These are phyloP conservation scores for Eupithecia subumbrata DNA, from an alignment of 2,888 invertebrate genomes.

Conservation along the genomic window DNA sequence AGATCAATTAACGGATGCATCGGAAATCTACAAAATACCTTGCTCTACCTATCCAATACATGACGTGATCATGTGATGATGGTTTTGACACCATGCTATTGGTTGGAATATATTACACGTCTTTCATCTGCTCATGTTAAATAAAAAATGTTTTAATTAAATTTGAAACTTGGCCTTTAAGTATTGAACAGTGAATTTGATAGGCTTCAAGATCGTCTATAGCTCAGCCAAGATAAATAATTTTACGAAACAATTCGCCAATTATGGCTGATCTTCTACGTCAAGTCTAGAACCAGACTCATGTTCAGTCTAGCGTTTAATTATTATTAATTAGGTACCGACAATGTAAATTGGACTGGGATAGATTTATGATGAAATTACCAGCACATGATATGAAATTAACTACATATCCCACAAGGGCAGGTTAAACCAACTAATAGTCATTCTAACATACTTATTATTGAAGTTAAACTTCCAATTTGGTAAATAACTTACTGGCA, in stretches of 20 bases:
- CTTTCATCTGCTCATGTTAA: background rate
- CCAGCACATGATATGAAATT: background rate
- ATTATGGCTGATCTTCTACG: conserved; percentile 15
- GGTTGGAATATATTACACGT: background rate
- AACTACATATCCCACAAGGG: background rate
- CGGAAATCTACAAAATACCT: background rate
- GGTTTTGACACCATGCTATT: background rate
- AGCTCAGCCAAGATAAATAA: background rate
- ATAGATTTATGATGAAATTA: conserved; percentile 16
- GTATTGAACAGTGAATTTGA: background rate
- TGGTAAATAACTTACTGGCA: background rate
- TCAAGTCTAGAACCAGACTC: conserved; percentile 8
- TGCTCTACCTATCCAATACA: background rate
- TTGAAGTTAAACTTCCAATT: background rate
- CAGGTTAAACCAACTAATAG: background rate
- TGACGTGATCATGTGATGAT: background rate
- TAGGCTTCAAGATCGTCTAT: background rate
- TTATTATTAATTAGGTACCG: conserved; percentile 25
- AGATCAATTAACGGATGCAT: background rate
- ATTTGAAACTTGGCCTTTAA: too few relatives aligned
- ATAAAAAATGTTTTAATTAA: too few relatives aligned
- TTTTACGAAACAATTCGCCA: conserved; percentile 13
- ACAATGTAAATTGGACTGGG: conserved; percentile 27
- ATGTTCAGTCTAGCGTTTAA: conserved; percentile 27
- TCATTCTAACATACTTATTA: background rate